Evolutionary conservation across 2,888 invertebrate genomes (phyloP).

Genomic region (Stomorhina lunata): DNA sequence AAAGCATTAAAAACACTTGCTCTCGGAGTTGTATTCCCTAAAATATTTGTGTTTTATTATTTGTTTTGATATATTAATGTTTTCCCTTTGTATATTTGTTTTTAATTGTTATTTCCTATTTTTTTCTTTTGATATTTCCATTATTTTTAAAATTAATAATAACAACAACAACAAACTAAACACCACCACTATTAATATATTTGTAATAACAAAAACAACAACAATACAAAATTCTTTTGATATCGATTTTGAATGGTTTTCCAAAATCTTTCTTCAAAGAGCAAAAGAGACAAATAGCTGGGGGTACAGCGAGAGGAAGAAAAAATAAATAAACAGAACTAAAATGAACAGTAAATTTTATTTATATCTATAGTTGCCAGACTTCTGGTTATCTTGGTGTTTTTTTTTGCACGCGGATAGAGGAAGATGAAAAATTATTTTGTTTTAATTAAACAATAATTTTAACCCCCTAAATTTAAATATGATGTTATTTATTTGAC

Average conservation of each 20-base stretch:
- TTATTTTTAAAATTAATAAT: conserved; percentile 21
- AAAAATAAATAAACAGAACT: conserved; percentile 31
- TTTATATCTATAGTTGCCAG: conserved; percentile 39
- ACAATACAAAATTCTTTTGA: conserved; percentile 40
- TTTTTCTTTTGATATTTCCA: neutral
- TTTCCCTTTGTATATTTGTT: conserved; percentile 69
- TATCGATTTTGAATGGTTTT: conserved; percentile 59
- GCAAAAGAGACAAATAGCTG: conserved; percentile 39
- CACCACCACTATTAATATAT: conserved; percentile 50
- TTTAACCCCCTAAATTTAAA: no score
- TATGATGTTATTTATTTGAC: no score
- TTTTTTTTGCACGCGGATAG: no score
- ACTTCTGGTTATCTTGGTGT: no score
- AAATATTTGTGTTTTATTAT: no score
- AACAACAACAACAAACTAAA: conserved; percentile 39
- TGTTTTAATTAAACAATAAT: no score
- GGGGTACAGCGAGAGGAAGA: neutral
- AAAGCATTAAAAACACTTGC: no score
- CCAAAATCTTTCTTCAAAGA: conserved; percentile 4
- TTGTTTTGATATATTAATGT: neutral
- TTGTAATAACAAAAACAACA: conserved; percentile 14
- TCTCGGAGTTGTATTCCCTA: no score
- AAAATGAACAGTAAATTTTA: conserved; percentile 53
- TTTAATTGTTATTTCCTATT: conserved; percentile 66
- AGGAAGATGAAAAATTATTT: no score